Percentiles rank a stretch among this genome's conserved stretches.
phyloP scores from a whole-genome alignment of 2,113 vertebrate species.

The Sprattus sprattus region DNA sequence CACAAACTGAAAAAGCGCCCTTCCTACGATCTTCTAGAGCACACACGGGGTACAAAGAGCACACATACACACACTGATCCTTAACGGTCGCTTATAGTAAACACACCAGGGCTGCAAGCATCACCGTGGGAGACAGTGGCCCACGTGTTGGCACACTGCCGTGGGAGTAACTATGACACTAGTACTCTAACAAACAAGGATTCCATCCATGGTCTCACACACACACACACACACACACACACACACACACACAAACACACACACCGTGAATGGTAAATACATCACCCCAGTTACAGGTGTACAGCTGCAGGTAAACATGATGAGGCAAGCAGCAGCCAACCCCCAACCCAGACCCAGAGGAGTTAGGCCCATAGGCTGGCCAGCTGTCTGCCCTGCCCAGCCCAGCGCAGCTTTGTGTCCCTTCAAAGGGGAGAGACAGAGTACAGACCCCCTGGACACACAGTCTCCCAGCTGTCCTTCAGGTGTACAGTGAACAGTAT shows the following conservation, averaged over 20 bases:
- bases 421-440: neutral
- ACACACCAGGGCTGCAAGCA: constrained; percentile 24
- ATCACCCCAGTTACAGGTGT: neutral
- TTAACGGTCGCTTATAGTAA: constrained; percentile 15
- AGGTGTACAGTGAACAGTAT: neutral
- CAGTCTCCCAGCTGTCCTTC: neutral
- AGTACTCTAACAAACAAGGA: neutral
- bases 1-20: too few relatives aligned
- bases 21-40: too few relatives aligned
- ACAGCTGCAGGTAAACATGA: neutral
- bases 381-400: neutral
- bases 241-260: neutral
- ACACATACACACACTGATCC: neutral
- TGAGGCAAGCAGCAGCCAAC: too few relatives aligned
- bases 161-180: too few relatives aligned
- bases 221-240: neutral
- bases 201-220: neutral
- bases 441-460: neutral
- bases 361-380: neutral
- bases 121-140: neutral
- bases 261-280: neutral
- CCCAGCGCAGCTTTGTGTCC: neutral
- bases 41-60: neutral
- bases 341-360: neutral
- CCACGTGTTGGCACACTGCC: neutral